These are phyloP conservation scores for Paracanthobrama guichenoti DNA, from an alignment of 2,113 vertebrate genomes.

Conservation along the genomic window DNA sequence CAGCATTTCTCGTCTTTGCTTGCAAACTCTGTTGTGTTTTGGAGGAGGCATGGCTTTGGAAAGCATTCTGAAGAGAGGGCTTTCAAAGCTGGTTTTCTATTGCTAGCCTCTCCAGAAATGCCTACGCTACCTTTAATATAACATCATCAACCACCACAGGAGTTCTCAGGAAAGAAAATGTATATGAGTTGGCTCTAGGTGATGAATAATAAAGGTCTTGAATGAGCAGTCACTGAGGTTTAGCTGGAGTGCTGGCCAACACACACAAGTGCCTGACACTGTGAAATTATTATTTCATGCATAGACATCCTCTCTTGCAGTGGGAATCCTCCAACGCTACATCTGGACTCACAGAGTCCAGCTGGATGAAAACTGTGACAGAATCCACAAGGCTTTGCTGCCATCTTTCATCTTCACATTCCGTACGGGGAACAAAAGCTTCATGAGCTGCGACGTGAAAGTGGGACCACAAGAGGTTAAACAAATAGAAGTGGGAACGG, in stretches of 20 bases:
- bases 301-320: constrained; percentile 31
- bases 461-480: constrained; percentile 58
- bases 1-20: too few species aligned
- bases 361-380: constrained; percentile 56
- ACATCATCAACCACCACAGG: background rate
- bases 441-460: constrained; percentile 13
- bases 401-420: constrained; percentile 39
- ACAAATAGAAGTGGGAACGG: constrained; percentile 58
- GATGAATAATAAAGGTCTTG: constrained; percentile 25
- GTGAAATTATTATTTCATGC: constrained; percentile 37
- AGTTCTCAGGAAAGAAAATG: background rate
- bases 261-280: constrained; percentile 30
- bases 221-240: constrained; percentile 30
- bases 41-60: too few species aligned
- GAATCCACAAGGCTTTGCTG: constrained; percentile 58
- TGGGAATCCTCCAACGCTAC: constrained; percentile 21
- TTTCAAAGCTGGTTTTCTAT: too few species aligned
- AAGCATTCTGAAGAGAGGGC: too few species aligned
- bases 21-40: too few species aligned
- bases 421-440: constrained; percentile 25
- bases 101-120: too few species aligned
- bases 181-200: background rate
- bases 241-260: constrained; percentile 29
- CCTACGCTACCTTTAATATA: background rate
- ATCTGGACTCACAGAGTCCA: constrained; percentile 48